phyloP scores from a whole-genome alignment of 1,140 invertebrate genomes.

The Melitaea cinxia region DNA sequence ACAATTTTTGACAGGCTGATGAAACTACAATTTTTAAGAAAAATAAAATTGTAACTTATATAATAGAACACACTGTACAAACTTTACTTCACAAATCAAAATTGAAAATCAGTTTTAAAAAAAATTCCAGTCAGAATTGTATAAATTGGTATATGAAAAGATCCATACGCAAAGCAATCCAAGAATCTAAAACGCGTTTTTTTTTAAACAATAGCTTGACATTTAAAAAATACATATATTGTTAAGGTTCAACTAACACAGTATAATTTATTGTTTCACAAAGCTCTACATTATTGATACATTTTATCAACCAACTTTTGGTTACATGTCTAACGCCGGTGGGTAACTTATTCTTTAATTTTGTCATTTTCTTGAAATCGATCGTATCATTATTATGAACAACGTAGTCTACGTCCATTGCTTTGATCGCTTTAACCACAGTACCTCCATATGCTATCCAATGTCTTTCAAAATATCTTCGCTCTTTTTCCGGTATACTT shows the following conservation, averaged over 20 bases:
- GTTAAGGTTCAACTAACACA: conserved; percentile 58
- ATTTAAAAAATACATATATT: neutral
- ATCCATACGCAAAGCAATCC: no score
- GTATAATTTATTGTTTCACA: conserved; percentile 72
- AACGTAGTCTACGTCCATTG: conserved; percentile 74
- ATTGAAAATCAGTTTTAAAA: no score
- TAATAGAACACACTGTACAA: no score
- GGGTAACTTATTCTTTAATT: conserved; percentile 59
- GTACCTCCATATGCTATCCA: conserved; percentile 81
- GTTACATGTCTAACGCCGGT: conserved; percentile 75
- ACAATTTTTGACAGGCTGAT: no score
- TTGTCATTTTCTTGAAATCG: conserved; percentile 60
- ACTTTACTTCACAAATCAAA: no score
- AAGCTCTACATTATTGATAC: conserved; percentile 71
- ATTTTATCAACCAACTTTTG: conserved; percentile 80
- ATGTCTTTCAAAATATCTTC: conserved; percentile 72
- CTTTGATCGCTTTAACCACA: conserved; percentile 66
- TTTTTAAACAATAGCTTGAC: no score
- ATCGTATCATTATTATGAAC: conserved; percentile 74
- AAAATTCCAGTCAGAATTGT: no score
- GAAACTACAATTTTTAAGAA: no score
- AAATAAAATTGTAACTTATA: no score
- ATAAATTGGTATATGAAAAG: no score
- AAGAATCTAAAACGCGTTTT: no score
- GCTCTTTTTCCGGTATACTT: conserved; percentile 61